Conservation (phyloP, 2,888 invertebrate genomes). For the Cephus pulcher region DNA sequence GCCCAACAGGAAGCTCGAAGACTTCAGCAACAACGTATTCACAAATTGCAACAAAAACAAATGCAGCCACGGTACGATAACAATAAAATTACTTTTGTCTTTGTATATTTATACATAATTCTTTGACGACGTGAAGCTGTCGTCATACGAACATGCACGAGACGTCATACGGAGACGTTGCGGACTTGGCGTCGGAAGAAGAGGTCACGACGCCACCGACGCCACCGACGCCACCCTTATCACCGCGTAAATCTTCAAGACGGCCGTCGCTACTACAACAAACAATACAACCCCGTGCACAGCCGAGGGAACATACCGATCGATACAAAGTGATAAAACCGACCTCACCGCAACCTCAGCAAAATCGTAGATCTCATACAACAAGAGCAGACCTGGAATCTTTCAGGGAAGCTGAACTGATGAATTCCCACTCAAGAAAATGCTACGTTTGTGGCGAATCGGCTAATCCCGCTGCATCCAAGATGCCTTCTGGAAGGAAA, state of each 20-base stretch:
- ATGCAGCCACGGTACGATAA: neutral
- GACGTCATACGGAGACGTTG: slow-evolving; percentile 18
- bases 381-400: slow-evolving; percentile 39
- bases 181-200: slow-evolving; percentile 39
- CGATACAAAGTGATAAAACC: slow-evolving; percentile 29
- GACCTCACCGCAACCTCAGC: slow-evolving; percentile 20
- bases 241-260: slow-evolving; percentile 22
- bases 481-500: slow-evolving; percentile 26
- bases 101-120: neutral
- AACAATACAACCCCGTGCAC: slow-evolving; percentile 23
- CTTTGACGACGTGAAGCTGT: neutral
- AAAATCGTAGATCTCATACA: neutral
- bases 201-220: slow-evolving; percentile 27
- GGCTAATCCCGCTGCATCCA: slow-evolving; percentile 22
- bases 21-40: slow-evolving; percentile 25
- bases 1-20: slow-evolving; percentile 28
- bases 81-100: neutral
- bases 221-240: slow-evolving; percentile 16
- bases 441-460: slow-evolving; percentile 42
- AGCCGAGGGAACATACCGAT: slow-evolving; percentile 29
- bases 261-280: slow-evolving; percentile 25
- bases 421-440: slow-evolving; percentile 26
- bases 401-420: slow-evolving; percentile 23
- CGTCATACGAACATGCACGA: neutral
- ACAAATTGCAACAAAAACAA: slow-evolving; percentile 24